Base-by-base conservation (phyloP, 2,797 vertebrate species). In the Silurus aristotelis region DNA sequence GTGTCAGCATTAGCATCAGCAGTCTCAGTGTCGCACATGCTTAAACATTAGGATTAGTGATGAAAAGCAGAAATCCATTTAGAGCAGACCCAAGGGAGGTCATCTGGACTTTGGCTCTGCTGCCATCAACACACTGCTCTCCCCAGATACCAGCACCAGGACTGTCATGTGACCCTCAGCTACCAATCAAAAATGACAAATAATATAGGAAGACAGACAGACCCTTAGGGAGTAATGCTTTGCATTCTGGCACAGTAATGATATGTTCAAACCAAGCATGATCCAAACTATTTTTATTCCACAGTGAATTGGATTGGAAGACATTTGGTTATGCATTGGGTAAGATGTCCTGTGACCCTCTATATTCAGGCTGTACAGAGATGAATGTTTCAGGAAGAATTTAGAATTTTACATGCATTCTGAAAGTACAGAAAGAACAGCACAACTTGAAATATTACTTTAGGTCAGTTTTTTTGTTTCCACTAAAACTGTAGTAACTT, bases 61-160 rank as follows among this genome's bases (percentile, higher is more conserved):
- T 92, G 92, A 94, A 94, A 94, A 92, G 93, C 93, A 93, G 91
- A 94, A 94, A 94, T 94, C 92, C 92, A 91, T 91, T 94, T 91
- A 92, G 86, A 70, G 66, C 83, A 1, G 86, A 92, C 92, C 92
- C 93, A 82, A 56, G 89, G 92, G 93, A 94, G 93, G 93, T 94
- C 93, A 93, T 91, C 85, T 90, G 90, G 93, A 91, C 93, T 94
- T 94, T 92, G 89, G 90, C 90, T 90, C 2, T 64, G 84, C 87
- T 86, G 77, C 78, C 82, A 82, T 71, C 31, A 79, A 84, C 68
- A 80, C 87, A 82, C 73, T 68, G 73, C 87, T 89, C 70, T 90
- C 90, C 88, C 88, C 27, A 87, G 90, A 87, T 81, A 87, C 88
- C 86, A 72, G 88, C 86, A 87, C 70, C 84, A 84, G 84, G 83